phyloP scores from a whole-genome alignment of 2,797 vertebrate genomes.

The Tolypeutes matacus region DNA sequence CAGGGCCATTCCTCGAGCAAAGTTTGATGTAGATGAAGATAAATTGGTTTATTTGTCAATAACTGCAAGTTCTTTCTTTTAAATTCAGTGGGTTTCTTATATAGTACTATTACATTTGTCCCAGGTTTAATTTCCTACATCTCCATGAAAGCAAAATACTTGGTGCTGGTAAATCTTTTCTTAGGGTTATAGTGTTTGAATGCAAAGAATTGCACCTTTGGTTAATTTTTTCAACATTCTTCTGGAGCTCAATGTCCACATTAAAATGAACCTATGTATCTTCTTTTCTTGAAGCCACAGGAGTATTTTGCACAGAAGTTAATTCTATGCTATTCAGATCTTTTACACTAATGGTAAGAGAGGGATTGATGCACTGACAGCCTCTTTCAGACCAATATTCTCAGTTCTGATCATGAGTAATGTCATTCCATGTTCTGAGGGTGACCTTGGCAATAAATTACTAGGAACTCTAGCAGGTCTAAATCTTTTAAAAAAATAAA shows the following conservation, averaged over 20 bases:
- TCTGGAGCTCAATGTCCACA: constrained; percentile 98
- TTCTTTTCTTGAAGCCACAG: constrained; percentile 96
- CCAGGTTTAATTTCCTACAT: constrained; percentile 99
- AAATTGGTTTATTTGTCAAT: constrained; percentile 99
- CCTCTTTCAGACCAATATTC: constrained; percentile 98
- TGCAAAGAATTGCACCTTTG: constrained; percentile 99
- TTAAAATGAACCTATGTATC: constrained; percentile 98
- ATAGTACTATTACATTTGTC: constrained; percentile 96
- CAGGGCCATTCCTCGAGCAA: constrained; percentile 95
- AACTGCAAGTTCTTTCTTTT: constrained; percentile 99
- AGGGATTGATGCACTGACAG: constrained; percentile 99
- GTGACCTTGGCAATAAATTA: constrained; percentile 96
- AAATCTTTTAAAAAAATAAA: too few relatives aligned
- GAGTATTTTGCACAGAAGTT: constrained; percentile 97
- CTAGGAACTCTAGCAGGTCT: constrained; percentile 86
- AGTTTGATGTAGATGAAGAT: constrained; percentile 97
- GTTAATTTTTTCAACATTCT: constrained; percentile 97
- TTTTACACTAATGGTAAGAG: constrained; percentile 97
- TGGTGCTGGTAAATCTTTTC: constrained; percentile 98
- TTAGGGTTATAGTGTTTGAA: constrained; percentile 99
- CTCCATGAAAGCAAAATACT: constrained; percentile 99
- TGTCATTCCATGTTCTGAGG: constrained; percentile 97
- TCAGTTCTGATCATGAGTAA: constrained; percentile 97
- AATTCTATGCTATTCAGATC: constrained; percentile 96
- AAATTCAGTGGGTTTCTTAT: constrained; percentile 99